Percentiles rank a stretch among this genome's conserved stretches.
These are phyloP conservation scores for Heliconius charithonia DNA, from an alignment of 2,888 invertebrate genomes.

Conservation along the genomic window DNA sequence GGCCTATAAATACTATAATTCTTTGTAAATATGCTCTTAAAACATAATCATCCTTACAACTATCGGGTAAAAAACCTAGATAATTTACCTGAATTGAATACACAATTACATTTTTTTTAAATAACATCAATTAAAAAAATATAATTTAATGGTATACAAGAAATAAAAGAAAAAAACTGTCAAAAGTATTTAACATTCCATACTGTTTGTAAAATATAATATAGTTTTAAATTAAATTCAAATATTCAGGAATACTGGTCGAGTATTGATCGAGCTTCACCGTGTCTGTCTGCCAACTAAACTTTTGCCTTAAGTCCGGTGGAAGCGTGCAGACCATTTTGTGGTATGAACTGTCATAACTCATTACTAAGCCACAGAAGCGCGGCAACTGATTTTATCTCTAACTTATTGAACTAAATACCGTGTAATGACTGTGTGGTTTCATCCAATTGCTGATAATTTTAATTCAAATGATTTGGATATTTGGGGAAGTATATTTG, in stretches of 20 bases:
- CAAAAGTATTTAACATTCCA: too few species aligned
- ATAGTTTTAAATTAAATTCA: background rate
- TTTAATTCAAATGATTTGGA: constrained; percentile 21
- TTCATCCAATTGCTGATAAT: constrained; percentile 12
- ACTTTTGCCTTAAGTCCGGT: constrained; percentile 17
- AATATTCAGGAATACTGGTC: background rate
- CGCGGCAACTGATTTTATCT: constrained; percentile 24
- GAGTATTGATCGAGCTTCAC: background rate
- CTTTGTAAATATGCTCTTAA: too few species aligned
- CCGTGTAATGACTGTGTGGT: constrained; percentile 24
- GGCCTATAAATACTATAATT: too few species aligned
- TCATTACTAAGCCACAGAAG: constrained; percentile 13
- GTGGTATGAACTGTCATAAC: constrained; percentile 20
- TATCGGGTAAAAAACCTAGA: too few species aligned
- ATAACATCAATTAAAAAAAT: too few species aligned
- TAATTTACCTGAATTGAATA: too few species aligned
- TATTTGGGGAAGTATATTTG: background rate
- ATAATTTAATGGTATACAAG: too few species aligned
- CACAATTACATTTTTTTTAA: too few species aligned
- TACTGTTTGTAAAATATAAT: too few species aligned
- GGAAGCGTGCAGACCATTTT: constrained; percentile 7
- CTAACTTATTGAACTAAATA: constrained; percentile 33
- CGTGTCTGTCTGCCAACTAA: background rate
- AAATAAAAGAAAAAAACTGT: too few species aligned
- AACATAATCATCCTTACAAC: too few species aligned